These are phyloP conservation scores for Platyscapa corneri DNA, from an alignment of 1,140 invertebrate species.

Conservation along the genomic window DNA sequence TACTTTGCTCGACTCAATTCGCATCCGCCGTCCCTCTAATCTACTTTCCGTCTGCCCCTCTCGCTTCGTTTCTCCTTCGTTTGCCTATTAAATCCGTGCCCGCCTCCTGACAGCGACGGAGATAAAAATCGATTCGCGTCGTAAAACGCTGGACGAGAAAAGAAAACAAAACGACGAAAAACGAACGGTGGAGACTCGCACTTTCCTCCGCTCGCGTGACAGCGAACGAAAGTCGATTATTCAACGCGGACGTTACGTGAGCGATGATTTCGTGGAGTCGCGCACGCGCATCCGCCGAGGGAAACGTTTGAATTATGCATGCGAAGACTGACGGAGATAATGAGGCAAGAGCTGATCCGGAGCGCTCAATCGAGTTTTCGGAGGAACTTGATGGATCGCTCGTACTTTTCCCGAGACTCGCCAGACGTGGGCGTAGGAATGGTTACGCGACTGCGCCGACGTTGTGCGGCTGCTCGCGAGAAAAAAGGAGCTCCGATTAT, in stretches of 20 bases:
- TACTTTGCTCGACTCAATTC: not conserved
- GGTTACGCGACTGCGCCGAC: too few species aligned
- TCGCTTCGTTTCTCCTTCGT: not conserved
- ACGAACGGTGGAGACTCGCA: not conserved
- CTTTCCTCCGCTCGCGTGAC: not conserved
- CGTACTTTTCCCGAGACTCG: too few species aligned
- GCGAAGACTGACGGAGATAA: not conserved
- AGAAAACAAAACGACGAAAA: not conserved
- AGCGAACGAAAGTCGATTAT: not conserved
- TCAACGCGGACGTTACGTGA: not conserved
- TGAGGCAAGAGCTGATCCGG: not conserved
- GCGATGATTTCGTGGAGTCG: not conserved
- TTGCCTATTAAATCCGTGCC: too few species aligned
- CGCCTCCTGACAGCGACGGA: not conserved
- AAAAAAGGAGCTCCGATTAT: too few species aligned
- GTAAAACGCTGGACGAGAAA: not conserved
- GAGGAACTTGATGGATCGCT: not conserved
- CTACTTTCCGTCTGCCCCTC: not conserved
- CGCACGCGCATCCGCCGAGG: too few species aligned
- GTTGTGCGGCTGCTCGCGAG: too few species aligned
- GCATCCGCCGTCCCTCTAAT: too few species aligned
- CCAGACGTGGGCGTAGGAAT: too few species aligned
- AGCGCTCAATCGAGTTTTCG: conserved; percentile 15
- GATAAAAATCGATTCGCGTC: not conserved
- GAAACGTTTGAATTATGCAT: not conserved